Conservation (phyloP, 2,113 vertebrate genomes). For the Corythoichthys haematopterus region DNA sequence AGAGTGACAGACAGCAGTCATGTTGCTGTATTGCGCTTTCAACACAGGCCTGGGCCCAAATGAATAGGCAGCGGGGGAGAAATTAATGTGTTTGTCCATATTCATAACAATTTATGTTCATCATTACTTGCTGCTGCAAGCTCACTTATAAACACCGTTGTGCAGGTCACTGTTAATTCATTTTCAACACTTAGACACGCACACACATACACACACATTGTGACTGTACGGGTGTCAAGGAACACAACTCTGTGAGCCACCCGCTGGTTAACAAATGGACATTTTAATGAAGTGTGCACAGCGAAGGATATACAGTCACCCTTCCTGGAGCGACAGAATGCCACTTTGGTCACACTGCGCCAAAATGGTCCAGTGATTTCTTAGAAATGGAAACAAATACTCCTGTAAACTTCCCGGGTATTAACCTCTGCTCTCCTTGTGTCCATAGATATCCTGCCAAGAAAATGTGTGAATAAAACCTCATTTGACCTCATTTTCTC, state of each 20-base stretch:
- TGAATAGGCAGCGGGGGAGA: constrained; percentile 10
- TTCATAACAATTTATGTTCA: constrained; percentile 16
- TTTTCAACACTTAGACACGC: constrained; percentile 16
- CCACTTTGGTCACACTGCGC: constrained; percentile 26
- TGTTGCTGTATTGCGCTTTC: constrained; percentile 30
- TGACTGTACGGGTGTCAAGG: constrained; percentile 18
- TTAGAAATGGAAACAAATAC: constrained; percentile 34
- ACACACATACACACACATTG: background rate
- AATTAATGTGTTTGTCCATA: constrained; percentile 26
- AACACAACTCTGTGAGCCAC: constrained; percentile 43
- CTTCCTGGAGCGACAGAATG: constrained; percentile 24
- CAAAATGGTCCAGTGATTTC: constrained; percentile 41
- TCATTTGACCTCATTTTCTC: constrained; percentile 24
- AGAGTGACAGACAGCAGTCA: constrained; percentile 10
- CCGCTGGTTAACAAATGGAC: constrained; percentile 54
- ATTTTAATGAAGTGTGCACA: constrained; percentile 58
- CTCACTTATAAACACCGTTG: constrained; percentile 1
- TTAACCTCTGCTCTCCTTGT: constrained; percentile 7
- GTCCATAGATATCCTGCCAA: background rate
- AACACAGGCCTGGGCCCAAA: constrained; percentile 22
- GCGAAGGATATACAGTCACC: constrained; percentile 21
- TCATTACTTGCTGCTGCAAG: constrained; percentile 12
- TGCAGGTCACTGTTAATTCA: constrained; percentile 31
- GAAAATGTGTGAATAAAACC: constrained; percentile 8
- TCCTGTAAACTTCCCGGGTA: constrained; percentile 9